These are phyloP conservation scores for Drosophila eugracilis DNA, from an alignment of 1,140 invertebrate genomes.

Conservation along the genomic window DNA sequence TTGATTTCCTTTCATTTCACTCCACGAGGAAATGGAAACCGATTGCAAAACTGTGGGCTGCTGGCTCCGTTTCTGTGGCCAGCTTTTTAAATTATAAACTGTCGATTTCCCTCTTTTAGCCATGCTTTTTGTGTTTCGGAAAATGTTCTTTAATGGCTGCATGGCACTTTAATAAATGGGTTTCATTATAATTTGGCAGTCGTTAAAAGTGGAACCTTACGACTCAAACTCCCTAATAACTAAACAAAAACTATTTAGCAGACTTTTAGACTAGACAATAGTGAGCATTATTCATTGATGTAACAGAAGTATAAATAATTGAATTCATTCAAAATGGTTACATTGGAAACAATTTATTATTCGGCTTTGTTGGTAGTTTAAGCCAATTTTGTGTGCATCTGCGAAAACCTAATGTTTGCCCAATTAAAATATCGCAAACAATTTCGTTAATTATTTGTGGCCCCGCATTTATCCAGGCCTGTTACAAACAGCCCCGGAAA, in stretches of 20 bases:
- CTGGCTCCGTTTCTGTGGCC: slow-evolving; percentile 36
- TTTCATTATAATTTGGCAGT: background rate
- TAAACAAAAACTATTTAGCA: no score
- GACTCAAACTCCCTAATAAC: no score
- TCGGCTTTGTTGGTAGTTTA: background rate
- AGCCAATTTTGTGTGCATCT: slow-evolving; percentile 18
- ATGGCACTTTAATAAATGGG: slow-evolving; percentile 12
- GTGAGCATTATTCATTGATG: no score
- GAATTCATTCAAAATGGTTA: slow-evolving; percentile 4
- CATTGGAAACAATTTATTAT: slow-evolving; percentile 10
- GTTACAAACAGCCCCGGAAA: background rate
- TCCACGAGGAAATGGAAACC: slow-evolving; percentile 41
- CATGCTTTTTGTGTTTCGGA: background rate
- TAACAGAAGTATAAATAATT: slow-evolving; percentile 6
- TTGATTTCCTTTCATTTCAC: slow-evolving; percentile 59
- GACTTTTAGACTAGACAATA: no score
- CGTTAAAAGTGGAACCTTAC: no score
- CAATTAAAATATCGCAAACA: slow-evolving; percentile 37
- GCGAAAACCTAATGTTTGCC: slow-evolving; percentile 11
- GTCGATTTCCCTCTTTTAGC: slow-evolving; percentile 24
- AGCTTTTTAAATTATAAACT: slow-evolving; percentile 47
- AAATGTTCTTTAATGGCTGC: slow-evolving; percentile 1
- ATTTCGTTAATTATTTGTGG: slow-evolving; percentile 28
- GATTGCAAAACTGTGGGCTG: slow-evolving; percentile 24
- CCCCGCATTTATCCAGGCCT: background rate